phyloP scores from a whole-genome alignment of 2,797 vertebrate genomes.

The Gymnothorax reevesii region DNA sequence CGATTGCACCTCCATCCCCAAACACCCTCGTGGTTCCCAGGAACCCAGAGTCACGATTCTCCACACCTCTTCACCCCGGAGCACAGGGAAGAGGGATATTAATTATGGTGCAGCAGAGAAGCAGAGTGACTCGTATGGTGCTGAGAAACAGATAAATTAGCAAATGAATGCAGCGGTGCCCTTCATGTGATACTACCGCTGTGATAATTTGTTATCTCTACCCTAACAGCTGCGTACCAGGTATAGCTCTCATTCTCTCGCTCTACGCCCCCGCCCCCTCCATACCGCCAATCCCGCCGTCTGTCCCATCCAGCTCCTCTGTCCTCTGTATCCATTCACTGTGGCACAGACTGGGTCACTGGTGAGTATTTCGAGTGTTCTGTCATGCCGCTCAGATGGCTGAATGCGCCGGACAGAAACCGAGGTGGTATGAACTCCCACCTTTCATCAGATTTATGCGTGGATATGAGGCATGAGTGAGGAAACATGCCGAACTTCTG shows the following conservation, averaged over 20 bases:
- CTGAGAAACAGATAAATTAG: constrained; percentile 51
- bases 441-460: neutral
- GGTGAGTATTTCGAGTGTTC: constrained; percentile 3
- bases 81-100: constrained; percentile 38
- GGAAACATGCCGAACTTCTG: neutral
- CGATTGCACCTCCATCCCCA: neutral
- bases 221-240: constrained; percentile 53
- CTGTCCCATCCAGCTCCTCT: neutral
- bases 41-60: neutral
- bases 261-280: constrained; percentile 1
- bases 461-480: neutral
- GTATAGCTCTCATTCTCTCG: constrained; percentile 26
- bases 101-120: constrained; percentile 44
- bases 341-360: constrained; percentile 6
- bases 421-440: neutral
- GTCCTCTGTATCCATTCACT: too few relatives aligned
- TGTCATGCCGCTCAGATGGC: neutral
- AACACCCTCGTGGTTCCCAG: neutral
- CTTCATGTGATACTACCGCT: constrained; percentile 46
- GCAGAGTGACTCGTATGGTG: constrained; percentile 27
- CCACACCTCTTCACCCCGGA: neutral
- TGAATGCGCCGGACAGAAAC: neutral
- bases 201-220: constrained; percentile 56
- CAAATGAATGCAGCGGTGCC: constrained; percentile 51
- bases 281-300: neutral